Evolutionary conservation across 1,140 invertebrate genomes (phyloP), one percentile per base, ranked within the genome.

Genomic region (Drosophila quadrilineata): DNA sequence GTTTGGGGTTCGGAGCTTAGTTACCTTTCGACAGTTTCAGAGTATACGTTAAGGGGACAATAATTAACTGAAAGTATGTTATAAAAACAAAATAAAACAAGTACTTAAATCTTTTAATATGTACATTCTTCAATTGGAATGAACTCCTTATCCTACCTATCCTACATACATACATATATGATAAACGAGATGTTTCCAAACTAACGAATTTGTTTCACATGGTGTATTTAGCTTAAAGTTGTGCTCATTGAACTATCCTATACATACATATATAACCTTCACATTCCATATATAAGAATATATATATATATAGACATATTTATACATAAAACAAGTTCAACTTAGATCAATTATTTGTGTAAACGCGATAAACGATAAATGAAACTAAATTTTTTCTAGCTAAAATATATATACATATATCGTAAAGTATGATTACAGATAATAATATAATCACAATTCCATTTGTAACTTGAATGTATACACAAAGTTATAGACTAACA

Each of bases 161-260:
- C 8, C 45, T 21, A 24, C 10, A 46, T 28, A 28, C 17, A 29
- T 29, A 62, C 45, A 31, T 45, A 45, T 36, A 48, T 38, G 28
- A 6, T 9, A 40, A 53, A 40, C 40, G 10, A 54, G 14, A 63
- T 54, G 64, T 71, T 71, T 71, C 69, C 69, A 68, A n/a, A 71
- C 69, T 63, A 71, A 28, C 69, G 69, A 71, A 71, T 71, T 71
- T 71, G 57, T 67, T 71, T 71, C 69, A 71, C 69, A 62, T 71
- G 69, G 69, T 71, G 69, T 67, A 67, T 67, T 71, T 57, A 71
- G 69, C 69, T 71, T 68, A 71, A 71, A 54, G 38, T 33, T 50
- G 31, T 67, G 49, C 64, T 67, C 64, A 67, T 54, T 46, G 46
- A 43, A 59, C 24, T 41, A 33, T 31, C 6, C 45, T 41, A 41